Percentiles rank a stretch among this genome's conserved stretches.
phyloP scores from a whole-genome alignment of 1,140 invertebrate genomes.

The Spodoptera frugiperda region DNA sequence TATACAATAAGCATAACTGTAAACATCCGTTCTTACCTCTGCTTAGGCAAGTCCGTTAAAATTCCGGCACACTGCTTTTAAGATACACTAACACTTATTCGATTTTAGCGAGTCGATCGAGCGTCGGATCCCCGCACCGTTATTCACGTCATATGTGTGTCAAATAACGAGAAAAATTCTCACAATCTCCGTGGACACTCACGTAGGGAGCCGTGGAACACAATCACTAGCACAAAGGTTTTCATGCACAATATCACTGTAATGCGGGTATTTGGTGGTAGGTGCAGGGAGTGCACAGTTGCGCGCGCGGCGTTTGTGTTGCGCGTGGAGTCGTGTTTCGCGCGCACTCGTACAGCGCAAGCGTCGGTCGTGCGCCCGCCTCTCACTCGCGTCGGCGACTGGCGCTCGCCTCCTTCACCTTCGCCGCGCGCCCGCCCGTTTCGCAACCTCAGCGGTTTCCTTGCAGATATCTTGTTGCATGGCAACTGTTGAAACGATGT shows the following conservation, averaged over 20 bases:
- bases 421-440: constrained; percentile 71
- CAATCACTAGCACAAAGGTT: constrained; percentile 72
- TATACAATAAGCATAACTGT: constrained; percentile 85
- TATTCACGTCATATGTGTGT: constrained; percentile 83
- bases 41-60: constrained; percentile 83
- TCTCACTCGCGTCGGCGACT: constrained; percentile 79
- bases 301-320: constrained; percentile 69
- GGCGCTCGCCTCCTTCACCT: constrained; percentile 76
- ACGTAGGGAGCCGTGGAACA: constrained; percentile 58
- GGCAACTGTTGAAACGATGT: constrained; percentile 78
- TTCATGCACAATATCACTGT: constrained; percentile 55
- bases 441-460: constrained; percentile 76
- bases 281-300: constrained; percentile 57
- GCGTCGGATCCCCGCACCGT: constrained; percentile 81
- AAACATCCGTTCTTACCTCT: constrained; percentile 84
- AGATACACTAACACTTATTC: constrained; percentile 81
- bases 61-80: constrained; percentile 80
- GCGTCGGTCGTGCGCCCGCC: constrained; percentile 74
- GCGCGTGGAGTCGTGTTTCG: constrained; percentile 41
- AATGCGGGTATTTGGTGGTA: constrained; percentile 53
- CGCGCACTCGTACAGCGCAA: constrained; percentile 58
- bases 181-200: constrained; percentile 63
- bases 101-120: constrained; percentile 81
- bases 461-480: constrained; percentile 82
- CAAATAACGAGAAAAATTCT: constrained; percentile 75